Percentiles rank a stretch among this genome's conserved stretches.
These are phyloP conservation scores for Sesamia nonagrioides DNA, from an alignment of 1,140 invertebrate genomes.

Conservation along the genomic window DNA sequence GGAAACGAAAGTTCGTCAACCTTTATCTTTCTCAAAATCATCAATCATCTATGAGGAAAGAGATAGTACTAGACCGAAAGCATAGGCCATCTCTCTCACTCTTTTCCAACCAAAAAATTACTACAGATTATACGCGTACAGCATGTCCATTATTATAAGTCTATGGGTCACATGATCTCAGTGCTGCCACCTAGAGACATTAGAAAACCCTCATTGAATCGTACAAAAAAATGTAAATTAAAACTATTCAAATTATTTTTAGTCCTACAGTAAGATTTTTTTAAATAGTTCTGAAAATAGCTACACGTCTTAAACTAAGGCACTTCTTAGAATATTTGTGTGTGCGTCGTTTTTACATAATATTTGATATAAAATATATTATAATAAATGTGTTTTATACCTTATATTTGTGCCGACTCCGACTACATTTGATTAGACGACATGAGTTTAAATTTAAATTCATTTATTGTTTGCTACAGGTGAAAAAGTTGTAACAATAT, in stretches of 20 bases:
- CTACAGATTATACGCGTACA: too few species aligned
- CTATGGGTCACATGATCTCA: too few species aligned
- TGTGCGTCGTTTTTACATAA: constrained; percentile 54
- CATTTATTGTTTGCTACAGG: too few species aligned
- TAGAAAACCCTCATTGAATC: neutral
- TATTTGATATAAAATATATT: constrained; percentile 48
- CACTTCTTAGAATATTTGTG: constrained; percentile 53
- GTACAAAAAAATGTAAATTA: neutral
- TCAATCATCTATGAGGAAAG: too few species aligned
- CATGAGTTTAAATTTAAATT: neutral
- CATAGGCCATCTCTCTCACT: too few species aligned
- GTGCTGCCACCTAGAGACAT: too few species aligned
- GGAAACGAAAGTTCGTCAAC: too few species aligned
- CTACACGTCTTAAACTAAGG: constrained; percentile 55
- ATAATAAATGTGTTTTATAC: constrained; percentile 25
- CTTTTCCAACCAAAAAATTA: too few species aligned
- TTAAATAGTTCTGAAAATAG: constrained; percentile 50
- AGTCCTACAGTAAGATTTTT: constrained; percentile 18
- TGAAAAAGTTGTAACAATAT: too few species aligned
- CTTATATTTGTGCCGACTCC: constrained; percentile 29
- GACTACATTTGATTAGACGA: constrained; percentile 9
- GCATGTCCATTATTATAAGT: too few species aligned
- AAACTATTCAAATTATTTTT: constrained; percentile 2
- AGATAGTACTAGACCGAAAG: too few species aligned
- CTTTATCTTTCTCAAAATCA: too few species aligned